Conservation (phyloP, 2,888 invertebrate species). For the Mechanitis messenoides region DNA sequence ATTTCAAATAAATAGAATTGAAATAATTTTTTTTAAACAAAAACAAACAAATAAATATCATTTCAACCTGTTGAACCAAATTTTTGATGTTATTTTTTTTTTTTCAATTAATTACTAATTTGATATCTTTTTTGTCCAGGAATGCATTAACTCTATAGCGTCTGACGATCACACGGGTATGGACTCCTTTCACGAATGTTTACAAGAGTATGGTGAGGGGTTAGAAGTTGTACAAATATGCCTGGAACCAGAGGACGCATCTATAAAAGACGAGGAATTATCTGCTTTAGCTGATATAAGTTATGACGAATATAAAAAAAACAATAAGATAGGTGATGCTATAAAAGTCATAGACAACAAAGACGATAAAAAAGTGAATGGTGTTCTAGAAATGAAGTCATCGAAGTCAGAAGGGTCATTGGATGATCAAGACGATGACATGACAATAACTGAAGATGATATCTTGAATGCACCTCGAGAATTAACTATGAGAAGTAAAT, state of each 20-base stretch:
- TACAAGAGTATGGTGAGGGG: slow-evolving; percentile 80
- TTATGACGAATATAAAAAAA: slow-evolving; percentile 57
- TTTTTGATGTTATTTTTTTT: too few species aligned
- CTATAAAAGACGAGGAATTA: slow-evolving; percentile 71
- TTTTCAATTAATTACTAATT: too few species aligned
- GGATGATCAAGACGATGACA: slow-evolving; percentile 66
- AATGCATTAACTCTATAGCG: slow-evolving; percentile 73
- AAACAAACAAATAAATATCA: too few species aligned
- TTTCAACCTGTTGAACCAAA: too few species aligned
- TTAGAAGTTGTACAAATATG: slow-evolving; percentile 79
- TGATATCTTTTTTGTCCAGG: slow-evolving; percentile 43
- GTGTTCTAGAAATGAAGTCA: slow-evolving; percentile 48
- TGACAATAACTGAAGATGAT: slow-evolving; percentile 72
- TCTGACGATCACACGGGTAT: slow-evolving; percentile 79
- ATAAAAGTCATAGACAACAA: slow-evolving; percentile 25
- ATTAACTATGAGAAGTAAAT: slow-evolving; percentile 55
- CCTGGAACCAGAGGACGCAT: slow-evolving; percentile 76
- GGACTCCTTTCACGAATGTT: slow-evolving; percentile 80
- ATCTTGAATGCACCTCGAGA: slow-evolving; percentile 58
- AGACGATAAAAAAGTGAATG: slow-evolving; percentile 49
- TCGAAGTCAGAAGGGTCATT: slow-evolving; percentile 67
- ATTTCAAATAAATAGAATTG: too few species aligned
- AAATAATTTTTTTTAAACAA: too few species aligned
- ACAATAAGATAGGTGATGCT: slow-evolving; percentile 35
- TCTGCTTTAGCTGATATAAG: slow-evolving; percentile 67